Conservation (phyloP, 2,113 vertebrate species). For the Sapajus apella region DNA sequence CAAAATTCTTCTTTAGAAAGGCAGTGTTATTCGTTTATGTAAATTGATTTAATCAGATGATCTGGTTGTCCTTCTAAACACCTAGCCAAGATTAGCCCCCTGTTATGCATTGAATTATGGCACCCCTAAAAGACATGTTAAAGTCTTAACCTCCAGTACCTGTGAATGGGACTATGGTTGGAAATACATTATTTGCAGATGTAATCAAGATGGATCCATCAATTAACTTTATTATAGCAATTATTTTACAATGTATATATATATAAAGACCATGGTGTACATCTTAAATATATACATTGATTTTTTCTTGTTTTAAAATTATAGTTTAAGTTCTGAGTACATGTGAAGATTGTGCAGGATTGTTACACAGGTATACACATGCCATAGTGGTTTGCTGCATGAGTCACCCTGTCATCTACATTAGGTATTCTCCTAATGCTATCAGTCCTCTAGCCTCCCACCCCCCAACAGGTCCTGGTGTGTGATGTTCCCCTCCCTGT, state of each 20-base stretch:
- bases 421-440: no score
- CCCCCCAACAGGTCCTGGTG: no score
- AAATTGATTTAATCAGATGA: background rate
- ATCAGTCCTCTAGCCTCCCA: no score
- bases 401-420: no score
- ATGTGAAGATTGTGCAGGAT: no score
- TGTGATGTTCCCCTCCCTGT: no score
- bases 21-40: background rate
- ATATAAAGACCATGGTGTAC: background rate
- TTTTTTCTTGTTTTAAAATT: no score
- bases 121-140: background rate
- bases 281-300: background rate
- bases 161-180: background rate
- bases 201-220: background rate
- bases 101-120: background rate
- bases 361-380: no score
- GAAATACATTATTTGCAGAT: background rate
- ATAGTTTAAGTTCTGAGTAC: no score
- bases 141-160: background rate
- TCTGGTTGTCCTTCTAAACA: background rate
- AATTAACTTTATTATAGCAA: background rate
- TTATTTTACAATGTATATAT: background rate
- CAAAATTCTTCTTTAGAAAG: background rate
- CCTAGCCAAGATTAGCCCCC: background rate
- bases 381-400: no score